Base-by-base conservation (phyloP, 1,140 invertebrate genomes). In the Whitmania pigra region DNA sequence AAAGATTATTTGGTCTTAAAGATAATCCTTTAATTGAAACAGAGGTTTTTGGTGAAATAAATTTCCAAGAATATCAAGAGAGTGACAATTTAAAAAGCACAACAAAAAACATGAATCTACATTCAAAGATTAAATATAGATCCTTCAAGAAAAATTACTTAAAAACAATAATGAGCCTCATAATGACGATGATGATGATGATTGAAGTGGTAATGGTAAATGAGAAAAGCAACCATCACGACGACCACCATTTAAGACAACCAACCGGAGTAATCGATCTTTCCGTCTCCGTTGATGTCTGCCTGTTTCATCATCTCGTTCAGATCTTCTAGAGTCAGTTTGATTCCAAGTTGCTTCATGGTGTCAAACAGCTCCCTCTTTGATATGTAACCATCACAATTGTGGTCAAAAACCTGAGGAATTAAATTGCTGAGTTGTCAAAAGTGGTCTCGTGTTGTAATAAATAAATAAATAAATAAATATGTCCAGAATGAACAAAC, bases 221-320 rank as follows among this genome's bases (percentile, higher is more conserved):
- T 11, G 6, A 25, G 18, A 29, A 27, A 20, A 27, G 29, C 29
- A 20, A 67, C 25, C 2, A 9, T 2, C 25, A n/a, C 25, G 55
- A n/a, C 25, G 55, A n/a, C 25, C 20, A n/a, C 55, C 25, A 9
- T 5, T 57, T 5, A n/a, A 57, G 25, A 57, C 25, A 27, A 74
- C 71, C 63, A 70, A 78, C 78, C 77, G 73, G 76, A 74, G 53
- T 76, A 78, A 27, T 75, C 76, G 20, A 79, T 77, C 49, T 74
- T 73, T 2, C 77, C 78, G 53, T 79, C 78, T 25, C 76, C 75
- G 54, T 80, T 76, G 13, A 74, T 53, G 72, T 80, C 79, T 2
- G 77, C 78, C 17, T 76, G 71, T n/a, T 75, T 77, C 9, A 80
- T 69, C 71, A 80, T 77, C 13, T 76, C 73, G 53, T 74, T 72